Base-by-base conservation (phyloP, 2,113 vertebrate genomes). In the Seriola dumerili region DNA sequence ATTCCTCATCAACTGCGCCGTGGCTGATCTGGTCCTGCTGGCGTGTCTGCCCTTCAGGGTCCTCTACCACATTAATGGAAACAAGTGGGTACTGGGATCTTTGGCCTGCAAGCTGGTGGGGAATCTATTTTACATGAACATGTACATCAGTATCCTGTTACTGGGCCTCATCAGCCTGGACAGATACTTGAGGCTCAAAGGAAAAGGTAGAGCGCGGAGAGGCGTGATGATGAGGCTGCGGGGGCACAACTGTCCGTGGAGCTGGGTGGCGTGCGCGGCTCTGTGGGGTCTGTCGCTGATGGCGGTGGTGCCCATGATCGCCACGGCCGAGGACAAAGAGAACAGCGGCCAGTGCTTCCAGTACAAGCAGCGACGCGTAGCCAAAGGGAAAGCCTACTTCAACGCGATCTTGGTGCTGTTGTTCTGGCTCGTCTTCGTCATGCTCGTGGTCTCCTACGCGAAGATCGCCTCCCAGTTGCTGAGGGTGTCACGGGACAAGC, bases 71-170 rank as follows among this genome's bases (percentile, higher is more conserved):
- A 16, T 86, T 13, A 92, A 85, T 0, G 85, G 93, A 25, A 95
- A 97, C 89, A 71, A 6, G 1, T 97, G 98, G 98, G 73, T 50
- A 5, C 85, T 97, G 29, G 96, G 96, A 63, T 8, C 59, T 36
- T 1, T 0, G 0, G 71, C 92, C 42, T 99, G 98, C 92, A 94
- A n/a, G 48, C 0, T 94, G 29, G 96, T 95, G 0, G 97, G 96
- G 44, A 99, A 95, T 70, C 62, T 98, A 46, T 99, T 99, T 50
- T 99, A 99, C 91, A 99, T 97, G 94, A 99, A 97, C 91, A 97
- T 99, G 91, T 99, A 99, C 65, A 67, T 97, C 80, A 99, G 98
- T 76, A 97, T 99, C 76, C 89, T 95, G 0, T 75, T 99, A 19
- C 89, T 99, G 77, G 99, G 97, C 71, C 95, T 97, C 76, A 91